Conservation (phyloP, 2,113 vertebrate species). For the Ailurus styani region DNA sequence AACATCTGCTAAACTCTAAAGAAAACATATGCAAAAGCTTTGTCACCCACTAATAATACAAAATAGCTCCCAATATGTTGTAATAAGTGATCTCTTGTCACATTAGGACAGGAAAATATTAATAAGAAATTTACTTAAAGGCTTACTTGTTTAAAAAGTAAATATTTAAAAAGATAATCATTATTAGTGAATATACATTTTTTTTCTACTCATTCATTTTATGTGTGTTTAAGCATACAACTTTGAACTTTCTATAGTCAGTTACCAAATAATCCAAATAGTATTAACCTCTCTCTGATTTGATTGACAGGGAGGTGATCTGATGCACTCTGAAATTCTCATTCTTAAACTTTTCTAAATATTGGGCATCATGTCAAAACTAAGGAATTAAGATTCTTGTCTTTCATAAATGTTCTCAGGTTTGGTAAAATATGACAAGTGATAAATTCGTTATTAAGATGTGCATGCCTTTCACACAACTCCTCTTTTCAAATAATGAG, state of each 20-base stretch:
- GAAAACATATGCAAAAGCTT: neutral
- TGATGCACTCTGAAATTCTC: neutral
- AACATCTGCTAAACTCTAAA: neutral
- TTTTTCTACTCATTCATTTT: neutral
- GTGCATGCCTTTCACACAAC: neutral
- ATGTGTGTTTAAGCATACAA: no score
- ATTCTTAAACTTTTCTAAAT: neutral
- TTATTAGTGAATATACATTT: neutral
- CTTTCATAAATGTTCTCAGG: conserved; percentile 1
- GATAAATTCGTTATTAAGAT: conserved; percentile 9
- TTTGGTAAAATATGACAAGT: conserved; percentile 14
- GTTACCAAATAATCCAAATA: neutral
- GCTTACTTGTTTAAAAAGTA: neutral
- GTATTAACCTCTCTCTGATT: neutral
- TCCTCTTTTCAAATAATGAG: neutral
- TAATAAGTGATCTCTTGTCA: neutral
- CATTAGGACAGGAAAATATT: neutral
- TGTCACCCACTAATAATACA: neutral
- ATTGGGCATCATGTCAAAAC: neutral
- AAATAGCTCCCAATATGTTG: neutral
- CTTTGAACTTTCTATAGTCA: neutral
- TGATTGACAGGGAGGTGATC: neutral
- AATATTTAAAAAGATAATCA: neutral
- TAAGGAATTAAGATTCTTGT: conserved; percentile 19
- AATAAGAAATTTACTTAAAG: neutral